Base-by-base conservation (phyloP, 64 coral and sea anemone genomes). In the Pocillopora verrucosa region DNA sequence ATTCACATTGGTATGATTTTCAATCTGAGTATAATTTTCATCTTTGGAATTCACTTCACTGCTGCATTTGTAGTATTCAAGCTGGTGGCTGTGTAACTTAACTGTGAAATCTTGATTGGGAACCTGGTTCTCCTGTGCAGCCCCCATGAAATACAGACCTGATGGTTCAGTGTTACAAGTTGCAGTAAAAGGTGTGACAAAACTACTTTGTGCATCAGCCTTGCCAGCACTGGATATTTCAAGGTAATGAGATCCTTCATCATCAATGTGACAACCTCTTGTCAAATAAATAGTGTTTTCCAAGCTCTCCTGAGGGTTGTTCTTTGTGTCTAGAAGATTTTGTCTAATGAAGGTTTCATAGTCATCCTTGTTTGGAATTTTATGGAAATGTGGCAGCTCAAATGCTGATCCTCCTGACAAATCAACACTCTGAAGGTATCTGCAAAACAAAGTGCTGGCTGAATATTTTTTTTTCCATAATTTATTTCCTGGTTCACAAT, bases 351-450 rank as follows among this genome's bases (percentile, higher is more conserved):
- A 36, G 34, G 72, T 10, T 10, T 13, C 9, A 41, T 61, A 60
- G 22, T 61, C 72, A 34, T 35, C 69, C 16, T 88, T 88, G 51
- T 11, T 45, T 61, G 34, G 58, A 0, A 25, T 9, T 76, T 56
- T 63, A 36, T 41, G 25, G 30, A 61, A 76, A 16, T 88, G 80
- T 26, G 89, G 89, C 38, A 91, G 45, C 77, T 87, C 90, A 87
- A 92, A 92, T 60, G 83, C 63, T 59, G 90, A 72, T 20, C 65
- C 90, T n/a, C 26, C 69, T 64, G 82, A 92, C 19, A 74, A 45
- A 76, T 92, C 90, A 34, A 56, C 77, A 35, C 30, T 72, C 58
- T 92, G 83, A 63, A 92, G 38, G 77, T 92, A 92, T 76, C 90
- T 92, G 25, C 13, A 34, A 67, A 60, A 72, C 14, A 80, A 79